A percentile compares a stretch with the other conserved stretches of the same genome.
Conservation (phyloP, 2,888 invertebrate genomes). For the Cabera pusaria region DNA sequence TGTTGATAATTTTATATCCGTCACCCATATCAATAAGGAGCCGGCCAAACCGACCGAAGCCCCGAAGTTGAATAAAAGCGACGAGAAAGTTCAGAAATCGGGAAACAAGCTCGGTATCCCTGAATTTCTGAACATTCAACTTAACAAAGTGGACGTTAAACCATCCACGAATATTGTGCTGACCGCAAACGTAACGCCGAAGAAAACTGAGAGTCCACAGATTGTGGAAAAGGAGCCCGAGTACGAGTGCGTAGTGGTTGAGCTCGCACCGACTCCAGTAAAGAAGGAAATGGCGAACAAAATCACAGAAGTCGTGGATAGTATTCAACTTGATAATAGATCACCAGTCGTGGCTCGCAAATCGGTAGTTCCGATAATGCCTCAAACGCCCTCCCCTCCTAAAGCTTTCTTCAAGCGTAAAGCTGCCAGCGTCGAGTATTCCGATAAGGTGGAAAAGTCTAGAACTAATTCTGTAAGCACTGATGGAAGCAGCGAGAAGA, state of each 20-base stretch:
- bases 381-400: constrained; percentile 67
- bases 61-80: constrained; percentile 60
- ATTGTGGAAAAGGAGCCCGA: constrained; percentile 56
- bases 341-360: constrained; percentile 50
- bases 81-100: constrained; percentile 62
- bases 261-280: constrained; percentile 25
- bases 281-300: constrained; percentile 54
- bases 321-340: constrained; percentile 44
- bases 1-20: constrained; percentile 78
- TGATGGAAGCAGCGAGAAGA: constrained; percentile 71
- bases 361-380: constrained; percentile 42
- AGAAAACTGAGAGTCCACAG: constrained; percentile 68
- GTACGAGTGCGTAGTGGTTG: constrained; percentile 39
- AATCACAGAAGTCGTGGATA: constrained; percentile 49
- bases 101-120: constrained; percentile 74
- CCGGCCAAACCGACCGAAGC: constrained; percentile 48
- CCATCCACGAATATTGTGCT: constrained; percentile 85
- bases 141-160: constrained; percentile 87
- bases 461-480: constrained; percentile 69
- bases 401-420: constrained; percentile 80
- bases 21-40: constrained; percentile 83
- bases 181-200: constrained; percentile 83
- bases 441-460: constrained; percentile 69
- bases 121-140: constrained; percentile 87
- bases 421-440: constrained; percentile 80